Evolutionary conservation across 2,888 invertebrate genomes (phyloP).

Genomic region (Plagiodera versicolora): DNA sequence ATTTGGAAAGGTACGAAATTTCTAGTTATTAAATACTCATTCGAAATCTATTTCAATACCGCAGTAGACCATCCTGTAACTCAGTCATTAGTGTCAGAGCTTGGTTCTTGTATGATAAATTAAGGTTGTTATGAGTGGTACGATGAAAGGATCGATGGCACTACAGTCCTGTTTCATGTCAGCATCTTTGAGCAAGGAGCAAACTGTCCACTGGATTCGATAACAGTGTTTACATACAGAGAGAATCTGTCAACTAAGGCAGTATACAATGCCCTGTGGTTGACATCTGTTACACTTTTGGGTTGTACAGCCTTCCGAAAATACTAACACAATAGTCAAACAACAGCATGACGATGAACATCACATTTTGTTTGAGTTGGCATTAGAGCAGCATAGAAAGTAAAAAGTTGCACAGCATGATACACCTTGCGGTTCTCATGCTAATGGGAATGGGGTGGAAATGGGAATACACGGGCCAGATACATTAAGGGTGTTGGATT

Average conservation of each 20-base stretch:
- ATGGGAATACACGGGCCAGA: slow-evolving; percentile 29
- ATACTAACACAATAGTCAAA: slow-evolving; percentile 22
- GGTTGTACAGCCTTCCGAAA: slow-evolving; percentile 21
- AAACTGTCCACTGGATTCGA: background rate
- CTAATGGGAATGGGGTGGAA: slow-evolving; percentile 40
- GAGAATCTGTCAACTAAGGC: slow-evolving; percentile 16
- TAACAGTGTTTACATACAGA: background rate
- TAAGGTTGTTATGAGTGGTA: too few species aligned
- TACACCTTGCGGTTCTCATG: slow-evolving; percentile 46
- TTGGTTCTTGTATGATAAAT: too few species aligned
- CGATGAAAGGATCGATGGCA: too few species aligned
- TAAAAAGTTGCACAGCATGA: slow-evolving; percentile 28
- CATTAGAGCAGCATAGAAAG: slow-evolving; percentile 21
- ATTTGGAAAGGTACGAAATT: too few species aligned
- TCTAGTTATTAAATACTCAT: too few species aligned
- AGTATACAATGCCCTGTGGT: slow-evolving; percentile 1
- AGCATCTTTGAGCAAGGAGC: too few species aligned
- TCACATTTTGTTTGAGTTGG: slow-evolving; percentile 23
- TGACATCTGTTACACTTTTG: slow-evolving; percentile 26
- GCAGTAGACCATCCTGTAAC: too few species aligned
- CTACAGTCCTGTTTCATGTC: too few species aligned
- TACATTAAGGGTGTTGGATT: background rate
- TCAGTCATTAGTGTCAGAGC: too few species aligned
- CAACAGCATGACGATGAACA: slow-evolving; percentile 23
- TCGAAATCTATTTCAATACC: too few species aligned